These are phyloP conservation scores for Boleophthalmus pectinirostris DNA, from an alignment of 2,113 vertebrate genomes.

Conservation along the genomic window DNA sequence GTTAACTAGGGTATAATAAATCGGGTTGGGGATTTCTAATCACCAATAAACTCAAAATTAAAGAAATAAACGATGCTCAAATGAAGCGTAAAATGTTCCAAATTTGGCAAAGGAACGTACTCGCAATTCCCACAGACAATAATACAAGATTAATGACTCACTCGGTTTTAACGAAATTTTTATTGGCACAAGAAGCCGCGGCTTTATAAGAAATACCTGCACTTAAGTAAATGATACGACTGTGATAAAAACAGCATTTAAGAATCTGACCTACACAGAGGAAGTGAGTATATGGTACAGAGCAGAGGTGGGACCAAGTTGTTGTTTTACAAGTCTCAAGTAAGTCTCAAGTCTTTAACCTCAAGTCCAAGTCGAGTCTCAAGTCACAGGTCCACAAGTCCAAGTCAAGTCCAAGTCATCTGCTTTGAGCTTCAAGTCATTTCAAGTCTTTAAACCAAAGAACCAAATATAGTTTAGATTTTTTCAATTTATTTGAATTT, in stretches of 20 bases:
- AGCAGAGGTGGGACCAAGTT: too few relatives aligned
- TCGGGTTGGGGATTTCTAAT: slow-evolving; percentile 1
- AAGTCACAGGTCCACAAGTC: too few relatives aligned
- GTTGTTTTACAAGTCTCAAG: too few relatives aligned
- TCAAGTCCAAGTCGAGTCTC: too few relatives aligned
- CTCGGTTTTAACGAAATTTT: neutral
- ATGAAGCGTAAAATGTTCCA: slow-evolving; percentile 9
- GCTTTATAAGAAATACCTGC: neutral
- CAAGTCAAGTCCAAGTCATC: too few relatives aligned
- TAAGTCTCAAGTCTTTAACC: too few relatives aligned
- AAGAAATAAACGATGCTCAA: slow-evolving; percentile 10
- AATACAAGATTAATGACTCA: neutral
- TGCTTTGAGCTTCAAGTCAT: too few relatives aligned
- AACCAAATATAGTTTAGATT: too few relatives aligned
- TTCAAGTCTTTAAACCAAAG: too few relatives aligned
- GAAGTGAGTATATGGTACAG: neutral
- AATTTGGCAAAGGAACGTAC: neutral
- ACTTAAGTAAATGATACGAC: neutral
- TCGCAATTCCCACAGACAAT: neutral
- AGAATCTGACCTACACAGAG: neutral
- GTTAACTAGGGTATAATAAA: slow-evolving; percentile 9
- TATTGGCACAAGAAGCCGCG: neutral
- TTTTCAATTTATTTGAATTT: too few relatives aligned
- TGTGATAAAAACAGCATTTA: neutral
- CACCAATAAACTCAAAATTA: neutral